Evolutionary conservation across 2,797 vertebrate genomes (phyloP), one percentile per base, ranked within the genome.

Genomic region (Sciurus carolinensis): DNA sequence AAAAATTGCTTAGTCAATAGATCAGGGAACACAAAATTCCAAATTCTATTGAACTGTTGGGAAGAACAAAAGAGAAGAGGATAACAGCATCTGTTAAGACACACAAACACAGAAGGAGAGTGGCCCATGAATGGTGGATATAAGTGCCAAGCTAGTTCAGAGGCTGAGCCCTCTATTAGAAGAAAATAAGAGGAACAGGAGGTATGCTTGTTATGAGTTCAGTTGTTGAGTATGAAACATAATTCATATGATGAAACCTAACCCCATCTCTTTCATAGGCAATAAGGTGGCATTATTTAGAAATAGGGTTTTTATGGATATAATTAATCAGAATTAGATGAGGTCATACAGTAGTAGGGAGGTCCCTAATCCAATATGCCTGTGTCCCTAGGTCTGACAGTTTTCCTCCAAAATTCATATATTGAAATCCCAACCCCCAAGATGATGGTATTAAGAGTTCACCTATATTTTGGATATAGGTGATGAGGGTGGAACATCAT

Each of bases 251-350:
- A 52, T 62, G 9, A 84, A 62, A 4, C 42, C 52, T 36, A 33
- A 1, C 0, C 17, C 2, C 15, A n/a, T 17, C 67, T 62, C 59
- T 18, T 1, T 47, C 12, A 15, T 33, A 22, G 26, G 14, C n/a
- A 10, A 57, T 52, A 85, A 75, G 18, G 36, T 24, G 44, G 6
- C 1, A 22, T 81, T 87, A 15, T 47, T 24, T 50, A 50, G 69
- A 83, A 79, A 47, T 18, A 33, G 14, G n/a, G 4, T n/a, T 33
- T 9, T 9, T 3, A 6, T 3, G 14, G 42, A 8, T 13, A 0
- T 24, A 57, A 13, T 28, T 26, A 7, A 44, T 44, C 24, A 54
- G 22, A 20, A 36, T 39, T 69, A 33, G n/a, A 47, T 62, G 39
- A 47, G 26, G 33, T n/a, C 13, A 28, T 28, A 18, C 1, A 17